These are phyloP conservation scores for Nomada flava DNA, from an alignment of 2,888 invertebrate genomes.

Conservation along the genomic window DNA sequence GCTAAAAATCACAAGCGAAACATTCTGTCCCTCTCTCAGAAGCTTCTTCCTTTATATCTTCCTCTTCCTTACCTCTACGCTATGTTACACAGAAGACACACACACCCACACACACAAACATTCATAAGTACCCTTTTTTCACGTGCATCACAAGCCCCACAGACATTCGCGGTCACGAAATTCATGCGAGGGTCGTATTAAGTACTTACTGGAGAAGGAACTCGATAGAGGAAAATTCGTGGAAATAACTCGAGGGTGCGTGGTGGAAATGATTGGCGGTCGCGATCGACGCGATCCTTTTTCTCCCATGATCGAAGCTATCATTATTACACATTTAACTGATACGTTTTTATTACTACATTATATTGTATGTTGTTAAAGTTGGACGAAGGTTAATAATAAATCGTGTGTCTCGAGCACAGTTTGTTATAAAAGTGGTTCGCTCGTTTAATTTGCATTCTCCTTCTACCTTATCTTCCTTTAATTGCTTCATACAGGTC, in stretches of 20 bases:
- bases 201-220: constrained; percentile 33
- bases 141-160: constrained; percentile 24
- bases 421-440: constrained; percentile 70
- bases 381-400: constrained; percentile 83
- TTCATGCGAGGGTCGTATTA: constrained; percentile 55
- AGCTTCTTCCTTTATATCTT: constrained; percentile 44
- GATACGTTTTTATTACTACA: constrained; percentile 81
- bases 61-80: neutral
- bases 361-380: constrained; percentile 84
- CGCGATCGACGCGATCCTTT: constrained; percentile 62
- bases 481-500: too few species aligned
- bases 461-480: neutral
- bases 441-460: constrained; percentile 21
- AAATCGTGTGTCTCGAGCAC: constrained; percentile 71
- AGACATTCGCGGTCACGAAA: constrained; percentile 57
- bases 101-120: neutral
- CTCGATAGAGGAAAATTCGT: constrained; percentile 49
- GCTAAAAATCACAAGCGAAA: constrained; percentile 57
- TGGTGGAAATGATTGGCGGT: constrained; percentile 65
- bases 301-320: constrained; percentile 76
- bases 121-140: neutral
- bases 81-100: constrained; percentile 4
- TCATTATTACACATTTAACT: constrained; percentile 79
- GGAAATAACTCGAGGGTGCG: constrained; percentile 59
- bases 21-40: constrained; percentile 56